phyloP scores from a whole-genome alignment of 2,888 invertebrate species.

The Xanthorhoe designata region DNA sequence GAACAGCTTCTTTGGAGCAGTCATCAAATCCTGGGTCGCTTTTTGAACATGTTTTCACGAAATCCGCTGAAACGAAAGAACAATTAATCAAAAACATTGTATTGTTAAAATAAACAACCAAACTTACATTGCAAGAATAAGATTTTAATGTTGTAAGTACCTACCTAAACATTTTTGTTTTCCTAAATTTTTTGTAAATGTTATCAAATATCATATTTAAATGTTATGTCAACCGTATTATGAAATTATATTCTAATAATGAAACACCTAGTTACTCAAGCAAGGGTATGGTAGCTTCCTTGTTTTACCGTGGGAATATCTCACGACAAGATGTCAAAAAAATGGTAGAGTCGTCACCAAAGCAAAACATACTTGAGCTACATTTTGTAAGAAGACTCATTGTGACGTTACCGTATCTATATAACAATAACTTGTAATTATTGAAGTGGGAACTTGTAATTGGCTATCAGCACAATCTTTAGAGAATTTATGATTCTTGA shows the following conservation, averaged over 20 bases:
- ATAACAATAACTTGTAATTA: too few species aligned
- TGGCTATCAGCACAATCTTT: too few species aligned
- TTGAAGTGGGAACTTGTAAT: too few species aligned
- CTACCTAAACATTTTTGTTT: too few species aligned
- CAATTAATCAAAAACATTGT: neutral
- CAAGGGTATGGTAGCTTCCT: neutral
- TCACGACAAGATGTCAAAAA: neutral
- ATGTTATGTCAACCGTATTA: neutral
- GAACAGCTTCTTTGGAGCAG: conserved; percentile 89
- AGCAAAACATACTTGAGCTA: too few species aligned
- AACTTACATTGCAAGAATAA: too few species aligned
- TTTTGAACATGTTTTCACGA: conserved; percentile 88
- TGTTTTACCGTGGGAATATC: neutral
- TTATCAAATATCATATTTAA: too few species aligned
- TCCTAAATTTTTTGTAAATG: too few species aligned
- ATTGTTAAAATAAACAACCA: neutral
- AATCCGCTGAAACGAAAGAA: conserved; percentile 85
- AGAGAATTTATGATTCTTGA: too few species aligned
- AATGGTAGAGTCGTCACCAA: neutral
- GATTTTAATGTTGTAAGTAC: too few species aligned
- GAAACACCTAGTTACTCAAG: neutral
- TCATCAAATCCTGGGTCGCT: conserved; percentile 87
- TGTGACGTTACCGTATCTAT: too few species aligned
- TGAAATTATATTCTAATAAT: neutral
- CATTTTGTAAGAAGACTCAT: too few species aligned